These are phyloP conservation scores for Lateolabrax maculatus DNA, from an alignment of 2,797 vertebrate genomes.

Conservation along the genomic window DNA sequence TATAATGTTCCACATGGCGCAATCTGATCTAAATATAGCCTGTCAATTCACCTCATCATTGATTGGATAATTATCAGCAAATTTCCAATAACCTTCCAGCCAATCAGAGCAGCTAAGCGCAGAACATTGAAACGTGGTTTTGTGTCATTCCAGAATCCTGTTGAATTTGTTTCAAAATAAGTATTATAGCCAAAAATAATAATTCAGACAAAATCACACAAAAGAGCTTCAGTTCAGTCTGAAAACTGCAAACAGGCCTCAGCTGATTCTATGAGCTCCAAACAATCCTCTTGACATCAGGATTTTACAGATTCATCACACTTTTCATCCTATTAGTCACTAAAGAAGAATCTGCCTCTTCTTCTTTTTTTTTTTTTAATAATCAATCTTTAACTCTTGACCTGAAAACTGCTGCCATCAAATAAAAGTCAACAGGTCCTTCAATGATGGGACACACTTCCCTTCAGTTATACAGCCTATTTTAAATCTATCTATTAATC, in stretches of 20 bases:
- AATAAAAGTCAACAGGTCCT: background rate
- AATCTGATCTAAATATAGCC: background rate
- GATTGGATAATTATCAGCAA: background rate
- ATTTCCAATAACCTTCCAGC: background rate
- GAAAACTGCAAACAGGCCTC: background rate
- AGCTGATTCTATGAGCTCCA: background rate
- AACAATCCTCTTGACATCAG: background rate
- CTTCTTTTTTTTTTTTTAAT: too few relatives aligned
- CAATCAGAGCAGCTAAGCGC: constrained; percentile 2
- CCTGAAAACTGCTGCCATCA: background rate
- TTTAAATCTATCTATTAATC: background rate
- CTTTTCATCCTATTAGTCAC: background rate
- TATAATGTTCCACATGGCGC: too few relatives aligned
- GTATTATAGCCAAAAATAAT: too few relatives aligned
- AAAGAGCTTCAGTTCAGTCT: background rate
- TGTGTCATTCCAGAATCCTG: background rate
- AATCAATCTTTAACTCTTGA: background rate
- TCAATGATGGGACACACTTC: background rate
- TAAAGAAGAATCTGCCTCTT: background rate
- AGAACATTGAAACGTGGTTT: too few relatives aligned
- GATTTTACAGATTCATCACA: background rate
- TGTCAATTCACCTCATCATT: background rate
- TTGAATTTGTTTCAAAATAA: background rate
- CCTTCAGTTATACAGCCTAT: background rate
- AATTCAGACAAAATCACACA: too few relatives aligned